Evolutionary conservation across 2,797 vertebrate genomes (phyloP).

Genomic region (Anguilla pacifica): DNA sequence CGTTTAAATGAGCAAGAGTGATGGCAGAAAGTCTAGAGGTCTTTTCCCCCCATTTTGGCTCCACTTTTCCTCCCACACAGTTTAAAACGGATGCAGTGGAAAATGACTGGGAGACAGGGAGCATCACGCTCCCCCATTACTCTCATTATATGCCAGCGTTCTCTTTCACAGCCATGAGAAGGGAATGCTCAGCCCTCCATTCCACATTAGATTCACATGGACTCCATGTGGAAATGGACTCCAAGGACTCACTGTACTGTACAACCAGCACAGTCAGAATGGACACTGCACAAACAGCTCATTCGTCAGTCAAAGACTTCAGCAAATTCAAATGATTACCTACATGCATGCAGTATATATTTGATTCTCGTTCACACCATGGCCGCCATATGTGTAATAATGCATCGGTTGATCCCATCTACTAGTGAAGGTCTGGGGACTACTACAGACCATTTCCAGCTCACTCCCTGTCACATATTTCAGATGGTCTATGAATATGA

Average conservation of each 20-base stretch:
- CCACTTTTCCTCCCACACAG: neutral
- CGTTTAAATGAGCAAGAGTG: constrained; percentile 27
- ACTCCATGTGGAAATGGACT: neutral
- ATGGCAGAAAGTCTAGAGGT: neutral
- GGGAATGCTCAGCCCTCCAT: neutral
- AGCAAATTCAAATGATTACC: neutral
- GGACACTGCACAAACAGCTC: neutral
- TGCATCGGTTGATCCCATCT: neutral
- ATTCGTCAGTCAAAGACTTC: neutral
- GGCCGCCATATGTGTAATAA: neutral
- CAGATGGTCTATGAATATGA: neutral
- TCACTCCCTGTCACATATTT: neutral
- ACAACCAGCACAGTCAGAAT: neutral
- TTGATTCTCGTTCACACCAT: neutral
- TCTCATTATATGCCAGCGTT: neutral
- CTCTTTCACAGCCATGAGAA: constrained; percentile 1
- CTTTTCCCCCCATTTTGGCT: neutral
- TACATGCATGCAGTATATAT: neutral
- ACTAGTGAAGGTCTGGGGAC: neutral
- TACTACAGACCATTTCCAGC: neutral
- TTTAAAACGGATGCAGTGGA: neutral
- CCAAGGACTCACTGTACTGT: neutral
- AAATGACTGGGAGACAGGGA: neutral
- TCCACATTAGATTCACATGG: neutral
- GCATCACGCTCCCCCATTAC: neutral